Conservation (phyloP, 1,140 invertebrate genomes). For the Drosophila sucinea region DNA sequence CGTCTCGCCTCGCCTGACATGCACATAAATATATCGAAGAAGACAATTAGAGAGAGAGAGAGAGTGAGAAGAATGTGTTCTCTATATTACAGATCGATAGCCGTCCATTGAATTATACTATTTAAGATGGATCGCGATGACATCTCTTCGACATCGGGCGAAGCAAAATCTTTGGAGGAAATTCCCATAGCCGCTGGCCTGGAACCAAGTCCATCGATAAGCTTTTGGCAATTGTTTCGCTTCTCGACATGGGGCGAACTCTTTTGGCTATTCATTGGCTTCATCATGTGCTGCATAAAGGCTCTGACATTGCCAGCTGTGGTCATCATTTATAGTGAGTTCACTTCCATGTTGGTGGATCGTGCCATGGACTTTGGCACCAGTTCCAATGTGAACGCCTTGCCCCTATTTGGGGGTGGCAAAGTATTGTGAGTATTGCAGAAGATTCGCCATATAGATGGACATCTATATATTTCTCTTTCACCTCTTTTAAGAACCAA, state of each 20-base stretch:
- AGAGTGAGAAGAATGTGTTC: neutral
- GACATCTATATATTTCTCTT: too few relatives aligned
- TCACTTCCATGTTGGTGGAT: slow-evolving; percentile 87
- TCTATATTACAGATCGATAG: slow-evolving; percentile 46
- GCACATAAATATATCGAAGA: neutral
- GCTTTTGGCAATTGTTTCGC: slow-evolving; percentile 84
- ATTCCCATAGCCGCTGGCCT: slow-evolving; percentile 58
- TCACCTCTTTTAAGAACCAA: slow-evolving; percentile 80
- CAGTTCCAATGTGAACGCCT: slow-evolving; percentile 82
- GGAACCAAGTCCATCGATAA: slow-evolving; percentile 61
- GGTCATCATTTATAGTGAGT: slow-evolving; percentile 89
- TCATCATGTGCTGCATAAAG: slow-evolving; percentile 86
- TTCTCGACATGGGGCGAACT: slow-evolving; percentile 86
- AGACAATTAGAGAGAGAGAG: too few relatives aligned
- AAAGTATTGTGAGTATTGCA: slow-evolving; percentile 84
- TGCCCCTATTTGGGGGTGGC: slow-evolving; percentile 84
- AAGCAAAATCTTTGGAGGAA: slow-evolving; percentile 60
- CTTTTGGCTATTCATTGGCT: slow-evolving; percentile 84
- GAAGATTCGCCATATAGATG: too few relatives aligned
- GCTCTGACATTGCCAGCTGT: slow-evolving; percentile 87
- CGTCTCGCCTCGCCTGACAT: slow-evolving; percentile 13
- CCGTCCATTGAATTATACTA: slow-evolving; percentile 36
- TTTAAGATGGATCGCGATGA: slow-evolving; percentile 65
- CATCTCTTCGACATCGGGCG: slow-evolving; percentile 58
- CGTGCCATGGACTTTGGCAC: slow-evolving; percentile 79